phyloP scores from a whole-genome alignment of 2,113 vertebrate genomes.

The Natator depressus region DNA sequence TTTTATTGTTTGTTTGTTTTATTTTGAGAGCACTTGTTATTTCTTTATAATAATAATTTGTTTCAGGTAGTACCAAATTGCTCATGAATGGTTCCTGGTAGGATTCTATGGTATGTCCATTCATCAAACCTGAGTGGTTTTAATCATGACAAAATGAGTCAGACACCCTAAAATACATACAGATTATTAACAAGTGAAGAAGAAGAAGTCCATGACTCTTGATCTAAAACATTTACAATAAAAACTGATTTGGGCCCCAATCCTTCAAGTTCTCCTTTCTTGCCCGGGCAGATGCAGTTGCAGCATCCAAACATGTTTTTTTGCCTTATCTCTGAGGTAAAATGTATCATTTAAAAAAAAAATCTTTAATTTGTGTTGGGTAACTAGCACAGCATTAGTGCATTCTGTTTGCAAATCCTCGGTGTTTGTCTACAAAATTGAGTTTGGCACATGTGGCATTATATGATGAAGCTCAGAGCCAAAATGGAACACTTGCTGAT shows the following conservation, averaged over 20 bases:
- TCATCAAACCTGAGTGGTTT: not conserved
- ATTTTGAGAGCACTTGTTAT: not conserved
- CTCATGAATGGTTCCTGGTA: not conserved
- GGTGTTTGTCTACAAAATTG: not conserved
- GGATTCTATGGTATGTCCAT: not conserved
- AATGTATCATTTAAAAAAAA: not conserved
- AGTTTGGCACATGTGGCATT: not conserved
- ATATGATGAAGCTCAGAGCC: not conserved
- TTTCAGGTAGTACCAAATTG: not conserved
- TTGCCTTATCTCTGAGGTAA: not conserved
- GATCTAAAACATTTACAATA: not conserved
- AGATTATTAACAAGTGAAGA: not conserved
- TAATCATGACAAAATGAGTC: not conserved
- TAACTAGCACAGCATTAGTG: not conserved
- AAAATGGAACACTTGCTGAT: not conserved
- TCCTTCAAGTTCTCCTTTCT: not conserved
- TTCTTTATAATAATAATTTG: not conserved
- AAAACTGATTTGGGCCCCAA: not conserved
- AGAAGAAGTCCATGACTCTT: not conserved
- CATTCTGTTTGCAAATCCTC: not conserved
- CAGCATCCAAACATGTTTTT: not conserved
- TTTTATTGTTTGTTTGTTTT: not conserved
- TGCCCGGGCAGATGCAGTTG: not conserved
- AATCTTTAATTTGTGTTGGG: not conserved
- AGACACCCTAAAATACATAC: not conserved